Conservation (phyloP, 2,113 vertebrate genomes). For the Lontra canadensis region DNA sequence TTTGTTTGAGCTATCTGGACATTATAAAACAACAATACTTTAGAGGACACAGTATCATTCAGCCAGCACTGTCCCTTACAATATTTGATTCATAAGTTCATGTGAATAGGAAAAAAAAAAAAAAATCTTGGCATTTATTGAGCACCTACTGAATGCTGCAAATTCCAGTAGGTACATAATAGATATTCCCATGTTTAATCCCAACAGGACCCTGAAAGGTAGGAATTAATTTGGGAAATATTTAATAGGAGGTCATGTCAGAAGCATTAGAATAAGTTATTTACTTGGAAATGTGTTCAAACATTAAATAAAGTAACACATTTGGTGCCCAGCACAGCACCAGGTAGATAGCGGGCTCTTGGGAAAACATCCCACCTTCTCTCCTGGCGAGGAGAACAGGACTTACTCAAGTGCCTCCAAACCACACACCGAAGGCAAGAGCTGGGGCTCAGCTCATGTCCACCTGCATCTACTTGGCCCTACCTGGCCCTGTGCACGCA, state of each 20-base stretch:
- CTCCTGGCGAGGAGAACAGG: not conserved
- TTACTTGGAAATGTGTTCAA: not conserved
- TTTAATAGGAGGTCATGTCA: not conserved
- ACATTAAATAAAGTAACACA: not conserved
- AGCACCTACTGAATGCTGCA: not conserved
- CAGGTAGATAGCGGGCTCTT: not conserved
- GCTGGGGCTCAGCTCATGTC: not conserved
- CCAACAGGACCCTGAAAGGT: not conserved
- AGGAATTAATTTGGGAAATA: not conserved
- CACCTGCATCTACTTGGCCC: not conserved
- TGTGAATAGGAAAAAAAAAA: not conserved
- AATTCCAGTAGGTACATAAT: not conserved
- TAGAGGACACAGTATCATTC: not conserved
- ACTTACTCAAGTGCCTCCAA: not conserved
- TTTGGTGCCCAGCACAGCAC: not conserved
- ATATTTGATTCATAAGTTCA: not conserved
- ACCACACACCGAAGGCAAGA: rapidly evolving
- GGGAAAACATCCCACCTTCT: not conserved
- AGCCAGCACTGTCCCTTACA: not conserved
- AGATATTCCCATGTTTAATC: not conserved
- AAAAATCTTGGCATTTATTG: not conserved
- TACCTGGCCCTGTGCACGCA: rapidly evolving
- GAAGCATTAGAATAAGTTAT: not conserved
- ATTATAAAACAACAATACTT: not conserved
- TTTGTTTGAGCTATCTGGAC: not conserved